Percentiles rank a stretch among this genome's conserved stretches.
phyloP scores from a whole-genome alignment of 1,140 invertebrate species.

The Dreissena polymorpha region DNA sequence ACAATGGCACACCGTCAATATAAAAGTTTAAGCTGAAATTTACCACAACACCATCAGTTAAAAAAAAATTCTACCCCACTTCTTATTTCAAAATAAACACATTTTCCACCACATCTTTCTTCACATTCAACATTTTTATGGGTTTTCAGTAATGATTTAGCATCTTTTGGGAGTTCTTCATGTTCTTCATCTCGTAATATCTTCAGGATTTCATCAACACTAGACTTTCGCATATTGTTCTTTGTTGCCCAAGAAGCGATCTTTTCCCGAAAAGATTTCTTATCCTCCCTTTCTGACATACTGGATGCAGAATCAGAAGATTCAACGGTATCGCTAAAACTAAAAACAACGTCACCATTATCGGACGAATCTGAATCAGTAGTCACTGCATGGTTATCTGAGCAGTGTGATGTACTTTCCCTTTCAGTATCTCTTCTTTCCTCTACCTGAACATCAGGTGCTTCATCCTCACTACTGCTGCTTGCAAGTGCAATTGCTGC shows the following conservation, averaged over 20 bases:
- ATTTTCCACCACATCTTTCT: constrained; percentile 35
- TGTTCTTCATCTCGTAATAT: constrained; percentile 13
- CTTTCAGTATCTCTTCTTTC: not conserved
- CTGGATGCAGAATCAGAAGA: not conserved
- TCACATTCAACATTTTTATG: not conserved
- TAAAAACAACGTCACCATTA: not conserved
- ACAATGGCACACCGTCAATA: constrained; percentile 61
- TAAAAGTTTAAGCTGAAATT: constrained; percentile 35
- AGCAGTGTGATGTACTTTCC: not conserved
- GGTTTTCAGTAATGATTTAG: constrained; percentile 5
- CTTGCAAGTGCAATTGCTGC: constrained; percentile 7
- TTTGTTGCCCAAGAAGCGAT: not conserved
- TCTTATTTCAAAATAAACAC: constrained; percentile 17
- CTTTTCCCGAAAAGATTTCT: not conserved
- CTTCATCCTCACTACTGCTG: constrained; percentile 10
- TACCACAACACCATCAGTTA: not conserved
- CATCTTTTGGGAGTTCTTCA: constrained; percentile 25
- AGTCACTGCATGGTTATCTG: not conserved
- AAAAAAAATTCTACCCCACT: not conserved
- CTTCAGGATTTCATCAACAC: not conserved
- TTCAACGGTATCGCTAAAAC: not conserved
- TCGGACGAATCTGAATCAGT: constrained; percentile 17
- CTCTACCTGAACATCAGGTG: not conserved
- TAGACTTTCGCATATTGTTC: not conserved
- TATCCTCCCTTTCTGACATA: constrained; percentile 6